phyloP scores from a whole-genome alignment of 2,797 vertebrate genomes.

The Scyliorhinus canicula region DNA sequence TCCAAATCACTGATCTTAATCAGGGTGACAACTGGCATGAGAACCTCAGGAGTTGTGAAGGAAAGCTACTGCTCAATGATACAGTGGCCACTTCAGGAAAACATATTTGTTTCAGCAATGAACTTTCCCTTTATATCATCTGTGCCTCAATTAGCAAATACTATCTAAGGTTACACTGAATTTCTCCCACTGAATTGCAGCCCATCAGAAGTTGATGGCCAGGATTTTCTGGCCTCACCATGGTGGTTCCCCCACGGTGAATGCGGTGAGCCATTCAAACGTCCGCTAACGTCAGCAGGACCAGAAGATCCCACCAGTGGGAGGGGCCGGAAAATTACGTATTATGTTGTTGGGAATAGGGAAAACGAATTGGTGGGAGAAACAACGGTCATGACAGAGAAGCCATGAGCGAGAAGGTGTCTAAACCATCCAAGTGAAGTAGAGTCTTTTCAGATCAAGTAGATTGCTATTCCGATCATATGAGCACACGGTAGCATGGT shows the following conservation, averaged over 20 bases:
- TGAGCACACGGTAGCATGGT: no score
- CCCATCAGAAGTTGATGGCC: not conserved
- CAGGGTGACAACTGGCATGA: not conserved
- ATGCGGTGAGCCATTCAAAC: no score
- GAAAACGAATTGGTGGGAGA: no score
- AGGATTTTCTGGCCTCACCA: no score
- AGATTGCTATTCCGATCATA: not conserved
- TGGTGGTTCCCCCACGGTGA: no score
- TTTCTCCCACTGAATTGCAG: not conserved
- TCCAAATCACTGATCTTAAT: not conserved
- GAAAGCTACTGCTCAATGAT: not conserved
- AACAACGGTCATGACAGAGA: not conserved
- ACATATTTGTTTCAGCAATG: not conserved
- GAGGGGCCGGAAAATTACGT: no score
- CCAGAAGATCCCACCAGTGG: no score
- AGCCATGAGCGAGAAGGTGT: not conserved
- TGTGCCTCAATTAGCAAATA: not conserved
- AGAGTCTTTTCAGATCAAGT: not conserved
- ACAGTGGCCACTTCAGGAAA: not conserved
- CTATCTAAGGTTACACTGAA: slow-evolving; percentile 2
- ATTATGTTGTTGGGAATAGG: not conserved
- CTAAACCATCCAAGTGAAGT: not conserved
- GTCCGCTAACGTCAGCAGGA: no score
- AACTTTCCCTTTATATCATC: not conserved
- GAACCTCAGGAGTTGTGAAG: not conserved